Base-by-base conservation (phyloP, 1,140 invertebrate species). In the Apis cerana region DNA sequence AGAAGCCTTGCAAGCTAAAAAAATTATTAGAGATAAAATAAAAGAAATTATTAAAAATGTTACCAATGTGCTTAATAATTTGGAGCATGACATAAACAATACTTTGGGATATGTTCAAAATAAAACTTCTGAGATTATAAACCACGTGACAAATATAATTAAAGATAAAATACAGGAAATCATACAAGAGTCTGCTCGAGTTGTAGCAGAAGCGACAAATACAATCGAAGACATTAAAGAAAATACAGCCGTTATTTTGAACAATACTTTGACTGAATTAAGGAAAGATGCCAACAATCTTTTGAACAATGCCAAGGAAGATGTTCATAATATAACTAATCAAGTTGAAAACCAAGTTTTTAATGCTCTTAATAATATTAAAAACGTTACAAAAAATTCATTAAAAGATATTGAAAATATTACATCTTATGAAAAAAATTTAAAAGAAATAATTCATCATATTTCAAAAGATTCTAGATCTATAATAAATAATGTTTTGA, bases 1-100 rank as follows among this genome's bases (percentile, higher is more conserved):
- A 8, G 33, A 17, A 1, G 0, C 8, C 0, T 12, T 19, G 0
- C 1, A 59, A 0, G 8, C 2, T 1, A 69, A 43, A 4, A 9
- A 54, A 1, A 19, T 3, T 2, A 21, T 77, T 19, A 15, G 11
- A 10, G 0, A 77, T 0, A 12, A 27, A 12, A 21, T 77, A 7
- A 12, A 56, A 1, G 1, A 70, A 7, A 27, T 78, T 19, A 12
- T 1, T 0, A 13, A 50, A 1, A 50, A 69, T 0, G 11, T 59
- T 23, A 61, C 4, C 48, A 15, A 52, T 4, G 23, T 9, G 21
- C 1, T 76, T 21, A 10, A 23, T 3, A 68, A 23, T 1, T 8
- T 76, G n/a, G 64, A 69, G 13, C 15, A 69, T 9, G 8, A 1
- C 11, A 2, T 68, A 13, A 50, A 69, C 8, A 27, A 43, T 19